Evolutionary conservation across 64 coral and sea anemone genomes (phyloP).

Genomic region (Exaiptasia diaphana): DNA sequence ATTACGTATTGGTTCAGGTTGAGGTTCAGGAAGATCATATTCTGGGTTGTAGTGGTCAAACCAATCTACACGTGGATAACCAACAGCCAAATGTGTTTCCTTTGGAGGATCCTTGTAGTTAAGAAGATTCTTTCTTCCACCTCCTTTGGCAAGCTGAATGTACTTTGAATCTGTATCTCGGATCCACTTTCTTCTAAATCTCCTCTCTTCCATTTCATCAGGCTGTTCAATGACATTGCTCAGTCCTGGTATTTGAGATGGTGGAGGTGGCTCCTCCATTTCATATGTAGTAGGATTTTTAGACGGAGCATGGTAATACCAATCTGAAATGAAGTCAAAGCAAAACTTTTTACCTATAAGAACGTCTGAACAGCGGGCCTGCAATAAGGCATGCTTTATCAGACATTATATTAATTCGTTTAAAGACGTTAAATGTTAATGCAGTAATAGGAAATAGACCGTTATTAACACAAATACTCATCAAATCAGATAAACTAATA

Average conservation of each 20-base stretch:
- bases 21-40: background rate
- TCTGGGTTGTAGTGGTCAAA: conserved; percentile 84
- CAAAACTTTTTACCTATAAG: background rate
- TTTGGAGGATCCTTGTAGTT: conserved; percentile 54
- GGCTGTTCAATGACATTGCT: conserved; percentile 37
- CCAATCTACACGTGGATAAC: conserved; percentile 87
- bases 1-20: background rate
- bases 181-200: conserved; percentile 91
- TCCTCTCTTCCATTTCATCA: conserved; percentile 68
- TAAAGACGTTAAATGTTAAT: background rate
- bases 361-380: background rate
- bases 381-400: background rate
- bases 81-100: conserved; percentile 35
- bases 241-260: conserved; percentile 93
- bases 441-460: no score
- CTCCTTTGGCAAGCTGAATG: conserved; percentile 82
- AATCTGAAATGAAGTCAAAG: conserved; percentile 43
- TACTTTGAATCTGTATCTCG: conserved; percentile 98
- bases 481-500: background rate
- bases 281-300: conserved; percentile 9
- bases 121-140: conserved; percentile 72
- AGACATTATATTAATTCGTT: background rate
- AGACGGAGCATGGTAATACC: conserved; percentile 86
- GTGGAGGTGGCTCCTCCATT: conserved; percentile 34
- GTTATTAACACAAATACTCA: background rate